Percentiles rank a stretch among this genome's conserved stretches.
Conservation (phyloP, 2,888 invertebrate species). For the Endotricha flammealis region DNA sequence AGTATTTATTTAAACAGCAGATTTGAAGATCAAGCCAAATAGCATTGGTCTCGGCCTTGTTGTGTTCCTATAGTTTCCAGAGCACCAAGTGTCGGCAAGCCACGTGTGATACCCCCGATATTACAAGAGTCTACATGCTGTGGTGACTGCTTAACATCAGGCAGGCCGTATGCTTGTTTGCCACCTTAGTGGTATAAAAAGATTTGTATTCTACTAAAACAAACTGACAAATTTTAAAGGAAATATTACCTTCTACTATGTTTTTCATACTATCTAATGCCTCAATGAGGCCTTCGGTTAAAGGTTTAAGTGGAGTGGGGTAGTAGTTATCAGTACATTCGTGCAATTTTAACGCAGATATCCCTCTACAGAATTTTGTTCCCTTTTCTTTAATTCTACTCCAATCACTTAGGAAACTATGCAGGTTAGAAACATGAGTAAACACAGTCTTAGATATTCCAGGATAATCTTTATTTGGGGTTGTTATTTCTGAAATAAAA, state of each 20-base stretch:
- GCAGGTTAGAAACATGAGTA: constrained; percentile 52
- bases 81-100: no score
- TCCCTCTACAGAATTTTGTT: constrained; percentile 41
- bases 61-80: no score
- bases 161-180: no score
- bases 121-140: no score
- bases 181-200: no score
- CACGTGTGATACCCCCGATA: no score
- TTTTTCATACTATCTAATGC: constrained; percentile 39
- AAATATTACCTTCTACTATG: constrained; percentile 45
- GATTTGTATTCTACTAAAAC: no score
- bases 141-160: no score
- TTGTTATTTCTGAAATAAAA: constrained; percentile 48
- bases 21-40: no score
- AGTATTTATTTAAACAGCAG: no score
- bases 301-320: constrained; percentile 45
- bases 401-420: constrained; percentile 52
- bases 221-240: no score
- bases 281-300: constrained; percentile 46
- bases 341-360: constrained; percentile 48
- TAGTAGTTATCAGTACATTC: constrained; percentile 54
- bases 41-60: no score
- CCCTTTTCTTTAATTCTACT: constrained; percentile 48
- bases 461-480: constrained; percentile 49
- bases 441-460: constrained; percentile 59